These are phyloP conservation scores for Tympanuchus pallidicinctus DNA, from an alignment of 2,113 vertebrate genomes.

Conservation along the genomic window DNA sequence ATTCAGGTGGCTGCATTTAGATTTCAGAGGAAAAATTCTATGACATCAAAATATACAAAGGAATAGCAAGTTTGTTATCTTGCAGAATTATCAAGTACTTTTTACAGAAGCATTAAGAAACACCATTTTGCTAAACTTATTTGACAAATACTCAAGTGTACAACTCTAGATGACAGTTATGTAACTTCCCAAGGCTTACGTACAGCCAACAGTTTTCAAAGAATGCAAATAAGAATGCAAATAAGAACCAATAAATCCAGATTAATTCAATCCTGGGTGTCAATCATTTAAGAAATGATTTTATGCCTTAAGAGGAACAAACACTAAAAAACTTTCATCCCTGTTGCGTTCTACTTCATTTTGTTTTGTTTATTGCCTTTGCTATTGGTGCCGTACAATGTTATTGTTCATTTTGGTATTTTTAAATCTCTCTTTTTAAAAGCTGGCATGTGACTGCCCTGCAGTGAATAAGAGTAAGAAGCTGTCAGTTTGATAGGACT, in stretches of 20 bases:
- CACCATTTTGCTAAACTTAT: not conserved
- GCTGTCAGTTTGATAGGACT: conserved; percentile 32
- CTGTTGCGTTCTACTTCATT: not conserved
- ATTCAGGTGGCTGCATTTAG: not conserved
- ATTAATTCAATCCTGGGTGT: not conserved
- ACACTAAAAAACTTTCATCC: not conserved
- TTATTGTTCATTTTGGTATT: conserved; percentile 55
- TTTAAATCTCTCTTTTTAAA: conserved; percentile 35
- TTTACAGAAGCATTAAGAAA: not conserved
- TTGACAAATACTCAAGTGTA: not conserved
- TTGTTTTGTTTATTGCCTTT: conserved; percentile 34
- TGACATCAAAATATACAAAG: not conserved
- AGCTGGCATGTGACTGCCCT: conserved; percentile 35
- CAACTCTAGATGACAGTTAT: not conserved
- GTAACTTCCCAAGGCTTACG: not conserved
- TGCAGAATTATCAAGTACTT: not conserved
- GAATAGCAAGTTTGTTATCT: not conserved
- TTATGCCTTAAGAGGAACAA: conserved; percentile 27
- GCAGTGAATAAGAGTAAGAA: conserved; percentile 35
- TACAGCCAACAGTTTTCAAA: conserved; percentile 15
- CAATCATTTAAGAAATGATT: conserved; percentile 10
- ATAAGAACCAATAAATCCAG: conserved; percentile 11
- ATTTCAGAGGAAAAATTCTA: not conserved
- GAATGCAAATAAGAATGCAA: conserved; percentile 44
- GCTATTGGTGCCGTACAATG: not conserved